Percentiles rank a stretch among this genome's conserved stretches.
Conservation (phyloP, 2,797 vertebrate species). For the Pangasius krempfi region DNA sequence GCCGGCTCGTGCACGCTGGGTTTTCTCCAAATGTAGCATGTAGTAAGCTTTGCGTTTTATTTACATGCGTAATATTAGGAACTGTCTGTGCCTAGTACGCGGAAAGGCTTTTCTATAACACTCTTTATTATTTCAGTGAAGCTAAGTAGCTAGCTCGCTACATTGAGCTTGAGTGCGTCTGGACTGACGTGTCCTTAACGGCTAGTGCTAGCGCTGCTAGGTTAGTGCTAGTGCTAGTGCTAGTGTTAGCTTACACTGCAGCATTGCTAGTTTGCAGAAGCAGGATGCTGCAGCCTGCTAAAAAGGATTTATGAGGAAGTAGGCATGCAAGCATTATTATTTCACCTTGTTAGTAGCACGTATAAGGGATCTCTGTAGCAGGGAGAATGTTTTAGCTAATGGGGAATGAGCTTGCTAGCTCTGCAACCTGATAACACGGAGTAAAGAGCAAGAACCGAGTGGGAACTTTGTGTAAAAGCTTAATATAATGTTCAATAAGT, state of each 20-base stretch:
- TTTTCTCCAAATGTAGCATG: not conserved
- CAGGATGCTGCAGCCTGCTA: not conserved
- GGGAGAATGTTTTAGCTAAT: not conserved
- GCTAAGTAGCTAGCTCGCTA: not conserved
- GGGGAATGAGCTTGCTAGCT: not conserved
- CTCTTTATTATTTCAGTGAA: not conserved
- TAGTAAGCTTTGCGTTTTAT: not conserved
- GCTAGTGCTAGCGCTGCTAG: not conserved
- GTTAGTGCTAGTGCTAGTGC: conserved; percentile 2
- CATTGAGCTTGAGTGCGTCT: conserved; percentile 16
- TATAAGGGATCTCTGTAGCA: not conserved
- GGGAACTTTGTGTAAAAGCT: not conserved
- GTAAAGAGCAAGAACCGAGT: not conserved
- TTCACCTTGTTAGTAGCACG: not conserved
- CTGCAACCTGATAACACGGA: not conserved
- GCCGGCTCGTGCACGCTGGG: not conserved
- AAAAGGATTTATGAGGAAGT: not conserved
- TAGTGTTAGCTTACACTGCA: not conserved
- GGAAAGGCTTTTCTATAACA: too few species aligned
- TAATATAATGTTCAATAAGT: not conserved
- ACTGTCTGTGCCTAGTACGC: not conserved
- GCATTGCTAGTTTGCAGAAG: not conserved
- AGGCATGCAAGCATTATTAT: not conserved
- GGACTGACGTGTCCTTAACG: conserved; percentile 78
- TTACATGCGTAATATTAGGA: not conserved